Evolutionary conservation across 2,888 invertebrate genomes (phyloP).

Genomic region (Microdon myrmicae): DNA sequence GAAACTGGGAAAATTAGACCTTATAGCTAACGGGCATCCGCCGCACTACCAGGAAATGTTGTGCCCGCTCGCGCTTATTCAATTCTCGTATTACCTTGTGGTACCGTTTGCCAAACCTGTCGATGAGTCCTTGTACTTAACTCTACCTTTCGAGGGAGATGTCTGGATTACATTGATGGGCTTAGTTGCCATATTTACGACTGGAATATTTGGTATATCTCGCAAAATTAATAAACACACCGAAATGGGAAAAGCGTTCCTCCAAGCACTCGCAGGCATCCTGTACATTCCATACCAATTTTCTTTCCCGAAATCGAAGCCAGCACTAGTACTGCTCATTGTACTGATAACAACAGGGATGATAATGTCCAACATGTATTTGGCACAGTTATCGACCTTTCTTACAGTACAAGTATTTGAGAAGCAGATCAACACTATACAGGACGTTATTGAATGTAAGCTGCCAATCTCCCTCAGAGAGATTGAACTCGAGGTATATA

Average conservation of each 20-base stretch:
- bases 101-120: conserved; percentile 45
- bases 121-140: conserved; percentile 50
- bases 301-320: conserved; percentile 1
- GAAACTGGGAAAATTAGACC: conserved; percentile 12
- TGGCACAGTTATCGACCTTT: conserved; percentile 59
- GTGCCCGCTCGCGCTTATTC: conserved; percentile 3
- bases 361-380: conserved; percentile 57
- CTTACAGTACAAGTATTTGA: conserved; percentile 54
- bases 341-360: conserved; percentile 57
- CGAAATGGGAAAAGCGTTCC: conserved; percentile 20
- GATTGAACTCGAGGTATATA: conserved; percentile 12
- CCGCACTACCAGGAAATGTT: conserved; percentile 16
- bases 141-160: conserved; percentile 37
- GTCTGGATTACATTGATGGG: conserved; percentile 25
- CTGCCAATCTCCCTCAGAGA: conserved; percentile 21
- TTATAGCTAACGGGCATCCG: conserved; percentile 12
- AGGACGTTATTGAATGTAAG: conserved; percentile 42
- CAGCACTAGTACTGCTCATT: conserved; percentile 13
- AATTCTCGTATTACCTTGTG: conserved; percentile 16
- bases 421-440: conserved; percentile 49
- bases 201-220: conserved; percentile 5
- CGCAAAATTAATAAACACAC: conserved; percentile 2
- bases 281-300: conserved; percentile 7
- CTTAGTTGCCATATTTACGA: neutral
- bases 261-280: conserved; percentile 14